phyloP scores from a whole-genome alignment of 2,797 vertebrate species.

The Cyclopterus lumpus region DNA sequence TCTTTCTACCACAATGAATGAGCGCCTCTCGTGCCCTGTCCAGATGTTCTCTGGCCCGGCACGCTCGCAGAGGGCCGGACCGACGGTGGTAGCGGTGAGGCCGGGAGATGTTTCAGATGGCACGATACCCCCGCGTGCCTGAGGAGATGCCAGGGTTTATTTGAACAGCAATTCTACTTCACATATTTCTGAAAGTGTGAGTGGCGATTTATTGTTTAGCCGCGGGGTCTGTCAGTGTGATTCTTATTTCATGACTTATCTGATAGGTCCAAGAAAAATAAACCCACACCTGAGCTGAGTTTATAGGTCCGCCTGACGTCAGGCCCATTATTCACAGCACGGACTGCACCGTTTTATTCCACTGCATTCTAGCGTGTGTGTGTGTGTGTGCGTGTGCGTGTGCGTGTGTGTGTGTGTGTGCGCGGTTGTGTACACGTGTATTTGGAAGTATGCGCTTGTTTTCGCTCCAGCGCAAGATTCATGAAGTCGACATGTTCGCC shows the following conservation, averaged over 20 bases:
- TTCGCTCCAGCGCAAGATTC: constrained; percentile 13
- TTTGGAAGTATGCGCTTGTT: constrained; percentile 15
- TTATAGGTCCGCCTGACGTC: constrained; percentile 79
- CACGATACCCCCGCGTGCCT: constrained; percentile 52
- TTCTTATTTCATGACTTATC: constrained; percentile 81
- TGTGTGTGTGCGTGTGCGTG: background rate
- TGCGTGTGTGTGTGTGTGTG: constrained; percentile 44
- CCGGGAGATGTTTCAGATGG: constrained; percentile 62
- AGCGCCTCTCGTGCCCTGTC: constrained; percentile 52
- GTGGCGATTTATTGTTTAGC: constrained; percentile 76
- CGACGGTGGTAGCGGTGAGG: constrained; percentile 17
- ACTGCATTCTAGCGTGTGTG: constrained; percentile 36
- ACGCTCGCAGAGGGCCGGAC: constrained; percentile 13
- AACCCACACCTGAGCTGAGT: constrained; percentile 82
- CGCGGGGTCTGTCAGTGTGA: constrained; percentile 68
- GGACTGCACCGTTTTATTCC: constrained; percentile 61
- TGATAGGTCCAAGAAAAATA: constrained; percentile 82
- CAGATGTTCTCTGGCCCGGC: constrained; percentile 61
- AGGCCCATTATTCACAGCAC: constrained; percentile 73
- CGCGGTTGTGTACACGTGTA: constrained; percentile 33
- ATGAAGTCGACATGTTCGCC: constrained; percentile 14
- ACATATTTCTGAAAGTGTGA: constrained; percentile 78
- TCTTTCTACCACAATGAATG: constrained; percentile 31
- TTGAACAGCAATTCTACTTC: constrained; percentile 82
- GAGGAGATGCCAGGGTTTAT: constrained; percentile 78